phyloP scores from a whole-genome alignment of 2,113 vertebrate species.

The Orcinus orca region DNA sequence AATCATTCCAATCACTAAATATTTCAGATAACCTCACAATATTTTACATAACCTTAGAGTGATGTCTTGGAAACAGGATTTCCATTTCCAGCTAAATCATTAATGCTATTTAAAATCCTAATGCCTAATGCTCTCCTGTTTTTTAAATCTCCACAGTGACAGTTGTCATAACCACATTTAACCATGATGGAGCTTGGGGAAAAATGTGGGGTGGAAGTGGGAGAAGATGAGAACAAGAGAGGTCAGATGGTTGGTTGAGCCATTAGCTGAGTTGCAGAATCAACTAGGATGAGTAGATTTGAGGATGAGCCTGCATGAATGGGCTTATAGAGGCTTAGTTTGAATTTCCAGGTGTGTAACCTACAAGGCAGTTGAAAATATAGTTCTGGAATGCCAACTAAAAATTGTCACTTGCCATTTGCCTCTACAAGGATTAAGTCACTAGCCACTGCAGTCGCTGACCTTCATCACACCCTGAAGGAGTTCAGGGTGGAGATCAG shows the following conservation, averaged over 20 bases:
- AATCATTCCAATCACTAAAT: not conserved
- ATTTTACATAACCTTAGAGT: conserved; percentile 39
- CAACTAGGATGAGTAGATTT: not conserved
- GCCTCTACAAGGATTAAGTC: not conserved
- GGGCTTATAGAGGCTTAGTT: not conserved
- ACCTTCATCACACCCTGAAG: not conserved
- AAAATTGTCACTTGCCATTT: not conserved
- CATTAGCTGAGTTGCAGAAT: not conserved
- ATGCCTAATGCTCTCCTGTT: not conserved
- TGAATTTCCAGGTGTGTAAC: not conserved
- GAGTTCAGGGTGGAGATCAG: not conserved
- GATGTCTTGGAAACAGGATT: conserved; percentile 16
- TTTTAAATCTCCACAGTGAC: not conserved
- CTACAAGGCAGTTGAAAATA: not conserved
- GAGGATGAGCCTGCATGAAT: not conserved
- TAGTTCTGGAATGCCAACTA: not conserved
- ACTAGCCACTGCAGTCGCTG: not conserved
- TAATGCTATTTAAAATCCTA: not conserved
- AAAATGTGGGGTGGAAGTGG: not conserved
- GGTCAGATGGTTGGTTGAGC: not conserved
- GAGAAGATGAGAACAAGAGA: not conserved
- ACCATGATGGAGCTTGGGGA: not conserved
- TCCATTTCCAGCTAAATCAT: not conserved
- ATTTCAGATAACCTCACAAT: conserved; percentile 22
- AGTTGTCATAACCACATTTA: not conserved